Evolutionary conservation across 1,140 invertebrate species (phyloP).

Genomic region (Polyergus mexicanus): DNA sequence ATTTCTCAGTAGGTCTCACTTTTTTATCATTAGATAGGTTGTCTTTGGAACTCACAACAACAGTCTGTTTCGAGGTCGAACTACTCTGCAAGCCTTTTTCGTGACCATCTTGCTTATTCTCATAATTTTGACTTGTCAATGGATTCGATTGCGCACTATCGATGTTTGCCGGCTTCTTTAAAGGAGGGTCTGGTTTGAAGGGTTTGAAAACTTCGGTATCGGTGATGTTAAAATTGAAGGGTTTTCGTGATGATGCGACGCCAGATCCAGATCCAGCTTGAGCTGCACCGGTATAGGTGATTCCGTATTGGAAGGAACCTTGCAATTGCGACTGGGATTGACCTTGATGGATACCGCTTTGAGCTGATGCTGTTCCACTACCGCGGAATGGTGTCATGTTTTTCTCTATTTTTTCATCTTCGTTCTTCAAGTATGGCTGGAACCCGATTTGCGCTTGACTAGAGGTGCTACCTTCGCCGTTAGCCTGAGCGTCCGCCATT

Average conservation of each 20-base stretch:
- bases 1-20: constrained; percentile 37
- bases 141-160: constrained; percentile 12
- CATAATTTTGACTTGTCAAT: constrained; percentile 75
- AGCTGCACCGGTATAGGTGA: constrained; percentile 93
- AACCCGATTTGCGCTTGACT: constrained; percentile 95
- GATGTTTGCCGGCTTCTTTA: constrained; percentile 85
- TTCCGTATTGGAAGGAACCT: constrained; percentile 92
- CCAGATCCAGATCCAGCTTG: constrained; percentile 92
- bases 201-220: constrained; percentile 79
- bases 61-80: constrained; percentile 71
- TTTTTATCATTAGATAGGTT: constrained; percentile 27
- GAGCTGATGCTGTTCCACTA: constrained; percentile 92
- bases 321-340: constrained; percentile 93
- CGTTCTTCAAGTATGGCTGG: constrained; percentile 90
- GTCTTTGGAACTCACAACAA: constrained; percentile 60
- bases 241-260: constrained; percentile 80
- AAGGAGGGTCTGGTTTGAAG: constrained; percentile 79
- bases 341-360: constrained; percentile 90
- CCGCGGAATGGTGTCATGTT: constrained; percentile 88
- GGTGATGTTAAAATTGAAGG: constrained; percentile 81
- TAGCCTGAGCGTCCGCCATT: constrained; percentile 93
- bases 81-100: constrained; percentile 87
- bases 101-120: constrained; percentile 85
- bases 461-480: constrained; percentile 93
- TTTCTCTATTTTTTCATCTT: constrained; percentile 84